Evolutionary conservation across 2,113 vertebrate species (phyloP).

Genomic region (Mormyrus lacerda): DNA sequence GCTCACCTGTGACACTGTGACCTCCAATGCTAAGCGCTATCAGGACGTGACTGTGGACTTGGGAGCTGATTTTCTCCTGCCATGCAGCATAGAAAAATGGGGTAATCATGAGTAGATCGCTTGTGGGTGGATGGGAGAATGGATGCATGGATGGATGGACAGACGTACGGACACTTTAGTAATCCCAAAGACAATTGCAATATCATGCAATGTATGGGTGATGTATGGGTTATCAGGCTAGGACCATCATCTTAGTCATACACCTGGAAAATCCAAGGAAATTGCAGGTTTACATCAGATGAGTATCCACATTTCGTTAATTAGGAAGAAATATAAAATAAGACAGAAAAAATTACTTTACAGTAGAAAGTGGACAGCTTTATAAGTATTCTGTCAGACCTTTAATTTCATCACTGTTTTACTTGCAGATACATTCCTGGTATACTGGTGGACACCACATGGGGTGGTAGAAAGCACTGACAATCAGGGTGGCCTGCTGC

Average conservation of each 20-base stretch:
- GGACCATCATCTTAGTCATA: not conserved
- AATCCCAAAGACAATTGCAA: not conserved
- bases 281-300: not conserved
- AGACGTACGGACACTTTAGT: not conserved
- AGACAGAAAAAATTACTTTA: not conserved
- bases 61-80: conserved; percentile 49
- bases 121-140: no score
- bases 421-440: conserved; percentile 43
- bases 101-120: conserved; percentile 40
- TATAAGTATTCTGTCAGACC: not conserved
- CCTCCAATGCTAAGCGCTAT: conserved; percentile 28
- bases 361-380: not conserved
- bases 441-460: conserved; percentile 59
- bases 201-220: not conserved
- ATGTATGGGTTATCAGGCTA: not conserved
- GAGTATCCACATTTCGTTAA: not conserved
- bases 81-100: conserved; percentile 44
- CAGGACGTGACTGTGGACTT: conserved; percentile 45
- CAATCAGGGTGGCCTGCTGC: conserved; percentile 44
- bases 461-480: conserved; percentile 39
- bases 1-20: conserved; percentile 45
- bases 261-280: not conserved
- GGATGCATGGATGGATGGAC: not conserved
- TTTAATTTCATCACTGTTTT: conserved; percentile 22
- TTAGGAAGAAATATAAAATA: not conserved